phyloP scores from a whole-genome alignment of 2,113 vertebrate species.

The Steatornis caripensis region DNA sequence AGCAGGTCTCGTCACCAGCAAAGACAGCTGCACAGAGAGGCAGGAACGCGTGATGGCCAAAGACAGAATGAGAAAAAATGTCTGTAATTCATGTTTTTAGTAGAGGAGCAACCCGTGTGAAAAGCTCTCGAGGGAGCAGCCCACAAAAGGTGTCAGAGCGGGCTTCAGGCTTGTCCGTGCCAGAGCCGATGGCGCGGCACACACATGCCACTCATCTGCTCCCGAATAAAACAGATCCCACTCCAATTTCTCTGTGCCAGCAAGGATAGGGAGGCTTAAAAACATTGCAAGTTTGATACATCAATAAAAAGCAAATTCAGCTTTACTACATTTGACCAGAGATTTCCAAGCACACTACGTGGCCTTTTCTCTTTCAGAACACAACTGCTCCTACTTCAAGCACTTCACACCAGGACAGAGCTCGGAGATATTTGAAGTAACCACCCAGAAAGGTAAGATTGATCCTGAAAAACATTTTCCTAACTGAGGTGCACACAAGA shows the following conservation, averaged over 20 bases:
- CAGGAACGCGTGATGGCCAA: not conserved
- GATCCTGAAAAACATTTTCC: not conserved
- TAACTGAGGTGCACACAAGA: not conserved
- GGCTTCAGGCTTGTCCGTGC: not conserved
- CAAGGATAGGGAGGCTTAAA: not conserved
- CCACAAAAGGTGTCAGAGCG: not conserved
- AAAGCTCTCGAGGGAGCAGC: not conserved
- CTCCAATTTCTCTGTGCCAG: not conserved
- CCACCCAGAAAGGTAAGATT: conserved; percentile 90
- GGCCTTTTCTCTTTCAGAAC: conserved; percentile 69
- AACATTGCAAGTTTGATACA: not conserved
- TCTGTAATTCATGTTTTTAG: not conserved
- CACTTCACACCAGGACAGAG: conserved; percentile 90
- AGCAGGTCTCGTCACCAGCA: not conserved
- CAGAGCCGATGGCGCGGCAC: not conserved
- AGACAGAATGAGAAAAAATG: not conserved
- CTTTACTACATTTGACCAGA: not conserved
- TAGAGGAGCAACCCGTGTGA: not conserved
- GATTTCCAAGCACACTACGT: not conserved
- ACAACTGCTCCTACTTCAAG: conserved; percentile 92
- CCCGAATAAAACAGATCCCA: not conserved
- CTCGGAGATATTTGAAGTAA: conserved; percentile 87
- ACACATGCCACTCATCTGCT: not conserved
- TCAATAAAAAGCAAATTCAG: not conserved
- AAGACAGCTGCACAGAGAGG: not conserved